Percentiles rank a stretch among this genome's conserved stretches.
phyloP scores from a whole-genome alignment of 1,140 invertebrate species.

The Bombus fervidus region DNA sequence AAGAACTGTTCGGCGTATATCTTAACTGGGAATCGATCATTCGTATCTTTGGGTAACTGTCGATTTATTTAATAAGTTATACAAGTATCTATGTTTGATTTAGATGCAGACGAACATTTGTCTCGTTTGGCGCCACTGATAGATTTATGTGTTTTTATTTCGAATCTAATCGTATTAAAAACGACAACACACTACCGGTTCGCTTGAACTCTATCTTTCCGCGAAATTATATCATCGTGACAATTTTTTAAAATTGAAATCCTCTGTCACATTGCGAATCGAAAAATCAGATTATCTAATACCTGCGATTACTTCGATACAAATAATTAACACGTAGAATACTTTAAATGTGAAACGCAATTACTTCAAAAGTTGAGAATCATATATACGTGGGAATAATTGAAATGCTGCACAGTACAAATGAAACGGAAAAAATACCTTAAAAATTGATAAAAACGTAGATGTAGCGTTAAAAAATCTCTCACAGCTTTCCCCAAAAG shows the following conservation, averaged over 20 bases:
- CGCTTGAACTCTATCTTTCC: not conserved
- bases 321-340: too few species aligned
- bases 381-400: not conserved
- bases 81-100: not conserved
- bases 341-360: too few species aligned
- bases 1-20: slow-evolving; percentile 9
- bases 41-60: slow-evolving; percentile 5
- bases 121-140: slow-evolving; percentile 6
- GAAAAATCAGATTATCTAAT: not conserved
- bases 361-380: not conserved
- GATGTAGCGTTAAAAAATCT: not conserved
- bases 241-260: not conserved
- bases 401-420: not conserved
- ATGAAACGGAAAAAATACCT: not conserved
- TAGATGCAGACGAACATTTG: slow-evolving; percentile 13
- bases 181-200: too few species aligned
- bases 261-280: not conserved
- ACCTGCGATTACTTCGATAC: not conserved
- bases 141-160: not conserved
- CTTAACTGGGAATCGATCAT: not conserved
- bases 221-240: not conserved
- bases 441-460: not conserved
- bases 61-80: slow-evolving; percentile 13
- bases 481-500: not conserved
- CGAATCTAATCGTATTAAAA: not conserved